Evolutionary conservation across 2,113 vertebrate species (phyloP), one percentile per base, ranked within the genome.

Genomic region (Salvelinus namaycush): DNA sequence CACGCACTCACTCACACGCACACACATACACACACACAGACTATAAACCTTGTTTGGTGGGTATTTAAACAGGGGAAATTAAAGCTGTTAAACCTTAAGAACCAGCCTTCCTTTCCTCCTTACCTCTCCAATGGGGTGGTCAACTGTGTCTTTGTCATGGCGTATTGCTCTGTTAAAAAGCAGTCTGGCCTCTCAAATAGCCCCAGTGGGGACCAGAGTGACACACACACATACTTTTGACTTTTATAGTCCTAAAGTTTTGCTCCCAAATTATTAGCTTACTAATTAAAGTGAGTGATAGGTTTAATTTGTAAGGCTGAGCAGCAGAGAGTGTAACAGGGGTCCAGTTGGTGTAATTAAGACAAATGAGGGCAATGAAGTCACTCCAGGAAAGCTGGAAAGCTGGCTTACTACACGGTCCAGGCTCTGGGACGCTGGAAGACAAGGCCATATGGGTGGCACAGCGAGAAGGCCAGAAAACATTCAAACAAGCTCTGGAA

Each of bases 301-400:
- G 60, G 34, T 72, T 64, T 77, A 67, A 71, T 72, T 54, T 67
- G 51, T 24, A 18, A 64, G 14, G 68, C 26, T 67, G 73, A 73
- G 31, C 24, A 24, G 51, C 72, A 24, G 59, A 51, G 64, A 67
- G 16, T 39, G 12, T 39, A 66, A 26, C n/a, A 8, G 18, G 39
- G n/a, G 51, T 44, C 70, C 76, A 83, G n/a, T 64, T 60, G 66
- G 26, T 68, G 26, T 82, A 80, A 84, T 85, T 86, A 81, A 77
- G 74, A 80, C 78, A 79, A 74, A 86, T 71, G 66, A 82, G 81
- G 78, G 71, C 34, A 12, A 54, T 26, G 62, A 74, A 71, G 69
- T 73, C 13, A 11, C 34, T 83, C 72, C 74, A 83, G 77, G 59
- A 72, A 73, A 59, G n/a, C 75, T 83, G 84, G 76, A 54, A 14